These are phyloP conservation scores for Proales similis DNA, from an alignment of 1,140 invertebrate genomes.

Conservation along the genomic window DNA sequence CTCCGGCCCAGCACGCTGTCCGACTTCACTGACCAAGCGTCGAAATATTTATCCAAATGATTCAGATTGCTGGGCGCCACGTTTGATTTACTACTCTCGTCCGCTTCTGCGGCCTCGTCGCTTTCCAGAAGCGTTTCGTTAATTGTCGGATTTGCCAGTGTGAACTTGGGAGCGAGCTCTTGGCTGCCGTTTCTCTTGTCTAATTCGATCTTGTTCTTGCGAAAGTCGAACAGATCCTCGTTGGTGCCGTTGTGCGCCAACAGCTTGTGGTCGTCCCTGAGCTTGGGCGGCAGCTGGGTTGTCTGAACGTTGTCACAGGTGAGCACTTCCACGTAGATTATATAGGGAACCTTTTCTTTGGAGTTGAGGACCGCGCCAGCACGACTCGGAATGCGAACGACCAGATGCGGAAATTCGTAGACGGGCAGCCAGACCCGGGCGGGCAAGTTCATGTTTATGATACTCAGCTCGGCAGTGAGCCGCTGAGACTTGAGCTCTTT, in stretches of 20 bases:
- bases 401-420: conserved; percentile 64
- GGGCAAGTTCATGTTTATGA: conserved; percentile 90
- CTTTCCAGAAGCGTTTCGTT: too few species aligned
- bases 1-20: background rate
- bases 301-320: conserved; percentile 77
- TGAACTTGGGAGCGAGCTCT: too few species aligned
- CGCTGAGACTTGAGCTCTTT: conserved; percentile 76
- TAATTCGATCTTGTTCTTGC: too few species aligned
- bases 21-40: conserved; percentile 21
- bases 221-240: too few species aligned
- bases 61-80: too few species aligned
- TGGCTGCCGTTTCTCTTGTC: too few species aligned
- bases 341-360: conserved; percentile 97
- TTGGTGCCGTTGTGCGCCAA: too few species aligned
- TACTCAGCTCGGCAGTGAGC: conserved; percentile 79
- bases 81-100: conserved; percentile 1
- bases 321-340: conserved; percentile 91
- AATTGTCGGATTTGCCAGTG: too few species aligned
- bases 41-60: conserved; percentile 22
- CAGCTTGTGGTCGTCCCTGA: conserved; percentile 47
- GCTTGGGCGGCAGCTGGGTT: conserved; percentile 69
- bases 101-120: background rate
- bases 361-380: conserved; percentile 93
- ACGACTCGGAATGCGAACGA: conserved; percentile 83
- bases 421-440: conserved; percentile 93